A percentile compares a stretch with the other conserved stretches of the same genome.
Conservation (phyloP, 2,888 invertebrate species). For the Brachycybe producta region DNA sequence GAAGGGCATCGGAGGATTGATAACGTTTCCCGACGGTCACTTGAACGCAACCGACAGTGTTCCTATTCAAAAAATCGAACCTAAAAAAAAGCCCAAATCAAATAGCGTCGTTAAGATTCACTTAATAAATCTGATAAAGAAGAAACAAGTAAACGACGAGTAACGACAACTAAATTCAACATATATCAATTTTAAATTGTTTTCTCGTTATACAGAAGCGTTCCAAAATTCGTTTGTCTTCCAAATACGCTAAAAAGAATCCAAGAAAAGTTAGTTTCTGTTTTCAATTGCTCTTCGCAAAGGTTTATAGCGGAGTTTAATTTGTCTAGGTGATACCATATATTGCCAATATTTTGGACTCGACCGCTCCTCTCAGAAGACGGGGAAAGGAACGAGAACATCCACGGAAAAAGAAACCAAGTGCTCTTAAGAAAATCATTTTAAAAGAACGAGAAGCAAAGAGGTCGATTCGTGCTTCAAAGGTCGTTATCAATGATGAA, state of each 20-base stretch:
- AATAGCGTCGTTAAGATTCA: conserved; percentile 10
- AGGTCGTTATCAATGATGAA: not conserved
- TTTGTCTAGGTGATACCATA: conserved; percentile 12
- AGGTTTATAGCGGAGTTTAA: too few relatives aligned
- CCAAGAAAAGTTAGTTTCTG: too few relatives aligned
- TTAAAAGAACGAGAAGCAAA: conserved; percentile 26
- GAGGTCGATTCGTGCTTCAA: conserved; percentile 20
- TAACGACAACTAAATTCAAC: too few relatives aligned
- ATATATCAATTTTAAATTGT: too few relatives aligned
- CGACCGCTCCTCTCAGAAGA: conserved; percentile 32
- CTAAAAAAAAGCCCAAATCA: conserved; percentile 9
- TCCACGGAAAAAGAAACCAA: conserved; percentile 36
- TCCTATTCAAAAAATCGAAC: too few relatives aligned
- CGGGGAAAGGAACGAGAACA: conserved; percentile 39
- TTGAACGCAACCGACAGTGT: too few relatives aligned
- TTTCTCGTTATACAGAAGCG: too few relatives aligned
- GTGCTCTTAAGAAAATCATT: conserved; percentile 36
- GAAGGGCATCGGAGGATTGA: too few relatives aligned
- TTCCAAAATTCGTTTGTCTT: too few relatives aligned
- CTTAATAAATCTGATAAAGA: conserved; percentile 9
- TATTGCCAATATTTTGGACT: conserved; percentile 28
- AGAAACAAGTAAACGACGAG: not conserved
- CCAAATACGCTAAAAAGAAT: too few relatives aligned
- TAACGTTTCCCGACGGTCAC: too few relatives aligned
- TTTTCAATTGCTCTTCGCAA: too few relatives aligned